phyloP scores from a whole-genome alignment of 2,113 vertebrate genomes.

The Cacatua alba region DNA sequence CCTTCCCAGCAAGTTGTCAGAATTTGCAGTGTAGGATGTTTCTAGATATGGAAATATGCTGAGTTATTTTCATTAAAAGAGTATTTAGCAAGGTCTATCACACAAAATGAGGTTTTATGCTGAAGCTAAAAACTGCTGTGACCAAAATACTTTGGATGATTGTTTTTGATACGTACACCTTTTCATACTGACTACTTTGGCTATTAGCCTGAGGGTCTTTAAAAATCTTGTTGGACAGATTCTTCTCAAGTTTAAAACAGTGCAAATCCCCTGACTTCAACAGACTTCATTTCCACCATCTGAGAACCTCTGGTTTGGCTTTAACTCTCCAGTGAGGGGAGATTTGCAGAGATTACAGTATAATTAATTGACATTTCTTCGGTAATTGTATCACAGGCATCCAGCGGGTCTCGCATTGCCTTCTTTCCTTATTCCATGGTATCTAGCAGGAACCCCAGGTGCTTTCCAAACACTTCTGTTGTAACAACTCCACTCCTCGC shows the following conservation, averaged over 20 bases:
- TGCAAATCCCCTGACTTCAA: neutral
- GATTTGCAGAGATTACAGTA: neutral
- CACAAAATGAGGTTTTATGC: neutral
- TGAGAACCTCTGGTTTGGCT: neutral
- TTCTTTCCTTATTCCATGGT: neutral
- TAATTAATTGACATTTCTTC: slow-evolving; percentile 32
- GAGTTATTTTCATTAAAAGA: neutral
- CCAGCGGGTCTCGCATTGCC: neutral
- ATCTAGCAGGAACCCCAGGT: neutral
- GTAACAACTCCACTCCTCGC: neutral
- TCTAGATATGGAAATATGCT: neutral
- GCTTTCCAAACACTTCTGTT: neutral
- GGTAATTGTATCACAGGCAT: neutral
- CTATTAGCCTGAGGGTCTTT: neutral
- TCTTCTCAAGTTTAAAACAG: neutral
- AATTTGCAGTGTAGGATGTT: neutral
- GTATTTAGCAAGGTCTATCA: neutral
- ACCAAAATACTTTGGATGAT: neutral
- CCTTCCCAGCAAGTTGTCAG: neutral
- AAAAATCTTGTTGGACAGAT: neutral
- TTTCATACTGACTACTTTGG: neutral
- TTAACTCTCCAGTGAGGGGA: neutral
- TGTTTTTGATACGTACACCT: neutral
- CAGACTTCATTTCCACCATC: neutral
- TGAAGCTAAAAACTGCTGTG: neutral